These are phyloP conservation scores for Taxidea taxus DNA, from an alignment of 2,113 vertebrate genomes.

Conservation along the genomic window DNA sequence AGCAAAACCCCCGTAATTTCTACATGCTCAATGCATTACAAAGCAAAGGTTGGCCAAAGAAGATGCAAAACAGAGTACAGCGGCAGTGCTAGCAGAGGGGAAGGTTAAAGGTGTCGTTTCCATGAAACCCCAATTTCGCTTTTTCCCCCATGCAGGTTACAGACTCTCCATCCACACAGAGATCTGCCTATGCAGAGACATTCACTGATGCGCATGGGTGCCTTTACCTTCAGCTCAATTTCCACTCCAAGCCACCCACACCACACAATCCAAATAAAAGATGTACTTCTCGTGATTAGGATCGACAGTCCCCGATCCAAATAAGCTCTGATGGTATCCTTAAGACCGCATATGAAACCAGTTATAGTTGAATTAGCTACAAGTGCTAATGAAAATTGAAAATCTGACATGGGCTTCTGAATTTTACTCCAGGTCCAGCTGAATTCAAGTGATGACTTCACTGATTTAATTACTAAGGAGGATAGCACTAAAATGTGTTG, in stretches of 20 bases:
- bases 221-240: slow-evolving; percentile 74
- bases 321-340: slow-evolving; percentile 37
- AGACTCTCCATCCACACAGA: slow-evolving; percentile 69
- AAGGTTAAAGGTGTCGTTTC: slow-evolving; percentile 79
- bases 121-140: slow-evolving; percentile 63
- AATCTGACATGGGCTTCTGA: slow-evolving; percentile 44
- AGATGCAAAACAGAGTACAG: slow-evolving; percentile 84
- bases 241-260: slow-evolving; percentile 65
- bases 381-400: slow-evolving; percentile 59
- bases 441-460: slow-evolving; percentile 66
- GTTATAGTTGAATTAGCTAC: slow-evolving; percentile 54
- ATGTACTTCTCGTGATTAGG: slow-evolving; percentile 62
- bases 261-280: neutral
- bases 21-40: slow-evolving; percentile 89
- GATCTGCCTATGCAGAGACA: slow-evolving; percentile 70
- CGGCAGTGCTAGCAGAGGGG: slow-evolving; percentile 86
- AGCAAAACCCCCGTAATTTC: slow-evolving; percentile 95
- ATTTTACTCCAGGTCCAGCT: slow-evolving; percentile 52
- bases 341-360: slow-evolving; percentile 51
- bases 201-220: slow-evolving; percentile 75
- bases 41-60: slow-evolving; percentile 90
- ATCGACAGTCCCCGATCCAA: slow-evolving; percentile 62
- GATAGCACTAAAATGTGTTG: slow-evolving; percentile 48
- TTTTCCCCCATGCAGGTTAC: slow-evolving; percentile 86
- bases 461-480: slow-evolving; percentile 61